Percentiles rank a stretch among this genome's conserved stretches.
These are phyloP conservation scores for Phenganax stokvisi DNA, from an alignment of 92 coral and sea anemone genomes.

Conservation along the genomic window DNA sequence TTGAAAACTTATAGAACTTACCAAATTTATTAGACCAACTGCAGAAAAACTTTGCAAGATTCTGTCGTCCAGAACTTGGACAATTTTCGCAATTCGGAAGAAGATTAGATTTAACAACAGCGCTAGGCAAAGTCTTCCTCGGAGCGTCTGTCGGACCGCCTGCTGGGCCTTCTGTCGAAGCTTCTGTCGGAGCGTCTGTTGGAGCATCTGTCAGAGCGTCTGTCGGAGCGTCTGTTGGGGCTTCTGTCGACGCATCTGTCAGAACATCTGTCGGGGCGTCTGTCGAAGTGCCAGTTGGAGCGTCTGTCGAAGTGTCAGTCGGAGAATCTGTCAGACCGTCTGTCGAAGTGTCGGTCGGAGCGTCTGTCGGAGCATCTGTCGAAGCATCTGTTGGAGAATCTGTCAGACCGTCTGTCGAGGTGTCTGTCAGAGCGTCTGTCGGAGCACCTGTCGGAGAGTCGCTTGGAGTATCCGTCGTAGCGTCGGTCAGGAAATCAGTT, in stretches of 20 bases:
- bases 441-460: not conserved
- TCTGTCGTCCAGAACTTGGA: not conserved
- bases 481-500: not conserved
- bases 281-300: too few species aligned
- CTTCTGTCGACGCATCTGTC: too few species aligned
- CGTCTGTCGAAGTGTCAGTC: too few species aligned
- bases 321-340: not conserved
- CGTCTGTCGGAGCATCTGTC: not conserved
- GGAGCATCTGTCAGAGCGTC: too few species aligned
- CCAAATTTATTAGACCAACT: conserved; percentile 11
- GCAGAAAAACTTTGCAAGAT: conserved; percentile 13
- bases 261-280: not conserved
- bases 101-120: not conserved
- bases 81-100: conserved; percentile 4
- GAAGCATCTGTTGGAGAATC: not conserved
- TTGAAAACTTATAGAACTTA: conserved; percentile 3
- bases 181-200: not conserved
- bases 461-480: not conserved
- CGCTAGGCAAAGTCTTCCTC: too few species aligned
- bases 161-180: not conserved
- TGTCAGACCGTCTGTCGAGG: not conserved
- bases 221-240: too few species aligned
- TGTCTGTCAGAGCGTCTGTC: not conserved
- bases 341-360: too few species aligned
- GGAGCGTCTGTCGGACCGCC: not conserved